Percentiles rank a stretch among this genome's conserved stretches.
phyloP scores from a whole-genome alignment of 2,797 vertebrate species.

The Microctenopoma stevenorrisi region DNA sequence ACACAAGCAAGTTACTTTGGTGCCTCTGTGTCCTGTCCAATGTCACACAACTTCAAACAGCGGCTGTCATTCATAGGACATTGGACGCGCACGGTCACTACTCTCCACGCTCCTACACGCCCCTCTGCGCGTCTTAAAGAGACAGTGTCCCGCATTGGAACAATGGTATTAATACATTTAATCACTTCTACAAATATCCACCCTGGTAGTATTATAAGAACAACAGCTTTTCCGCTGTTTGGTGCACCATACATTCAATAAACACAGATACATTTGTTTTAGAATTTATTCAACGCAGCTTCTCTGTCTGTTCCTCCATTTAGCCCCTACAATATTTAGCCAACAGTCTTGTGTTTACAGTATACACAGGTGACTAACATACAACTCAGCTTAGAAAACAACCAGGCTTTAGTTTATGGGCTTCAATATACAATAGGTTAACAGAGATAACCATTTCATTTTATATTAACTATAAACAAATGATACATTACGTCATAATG shows the following conservation, averaged over 20 bases:
- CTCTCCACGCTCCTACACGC: constrained; percentile 61
- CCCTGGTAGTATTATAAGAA: too few species aligned
- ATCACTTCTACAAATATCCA: too few species aligned
- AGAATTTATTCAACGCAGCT: neutral
- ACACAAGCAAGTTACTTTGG: constrained; percentile 17
- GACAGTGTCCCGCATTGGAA: constrained; percentile 46
- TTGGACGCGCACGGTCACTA: constrained; percentile 39
- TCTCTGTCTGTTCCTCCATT: neutral
- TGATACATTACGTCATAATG: too few species aligned
- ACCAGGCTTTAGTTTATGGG: neutral
- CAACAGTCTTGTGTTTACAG: constrained; percentile 47
- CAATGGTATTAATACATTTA: too few species aligned
- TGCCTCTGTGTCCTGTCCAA: constrained; percentile 53
- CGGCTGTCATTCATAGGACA: constrained; percentile 58
- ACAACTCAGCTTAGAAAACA: constrained; percentile 15
- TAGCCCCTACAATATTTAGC: neutral
- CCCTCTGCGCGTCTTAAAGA: constrained; percentile 71
- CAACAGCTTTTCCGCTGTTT: neutral
- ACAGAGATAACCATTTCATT: too few species aligned
- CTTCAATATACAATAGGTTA: too few species aligned
- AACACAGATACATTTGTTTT: neutral
- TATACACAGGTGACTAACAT: constrained; percentile 18
- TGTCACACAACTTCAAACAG: constrained; percentile 59
- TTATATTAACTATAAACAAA: too few species aligned
- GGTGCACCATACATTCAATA: neutral